Percentiles rank a stretch among this genome's conserved stretches.
phyloP scores from a whole-genome alignment of 2,797 vertebrate species.

The Hemitrygon akajei region DNA sequence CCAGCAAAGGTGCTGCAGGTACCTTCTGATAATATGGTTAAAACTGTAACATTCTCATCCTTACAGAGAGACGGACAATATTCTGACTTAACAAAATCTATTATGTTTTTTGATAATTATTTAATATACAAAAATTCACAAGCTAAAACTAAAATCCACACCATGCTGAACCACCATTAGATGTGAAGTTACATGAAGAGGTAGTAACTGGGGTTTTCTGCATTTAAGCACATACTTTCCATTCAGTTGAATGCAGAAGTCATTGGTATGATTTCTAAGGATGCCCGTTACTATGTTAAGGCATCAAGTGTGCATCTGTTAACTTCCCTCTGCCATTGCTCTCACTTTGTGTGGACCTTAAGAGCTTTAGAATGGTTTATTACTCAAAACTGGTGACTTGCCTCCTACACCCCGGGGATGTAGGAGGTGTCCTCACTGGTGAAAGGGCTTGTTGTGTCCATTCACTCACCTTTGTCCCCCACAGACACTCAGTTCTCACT shows the following conservation, averaged over 20 bases:
- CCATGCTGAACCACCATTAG: not conserved
- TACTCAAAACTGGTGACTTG: not conserved
- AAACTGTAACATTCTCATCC: not conserved
- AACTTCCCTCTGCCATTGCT: no score
- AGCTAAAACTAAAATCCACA: not conserved
- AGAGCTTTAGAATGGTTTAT: not conserved
- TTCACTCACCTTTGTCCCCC: no score
- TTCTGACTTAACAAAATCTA: not conserved
- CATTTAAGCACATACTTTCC: not conserved
- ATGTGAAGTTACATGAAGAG: not conserved
- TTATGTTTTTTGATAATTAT: not conserved
- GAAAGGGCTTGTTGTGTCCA: no score
- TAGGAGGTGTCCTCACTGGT: no score
- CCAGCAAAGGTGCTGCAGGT: not conserved
- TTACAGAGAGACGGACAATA: not conserved
- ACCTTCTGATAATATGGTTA: not conserved
- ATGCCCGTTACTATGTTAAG: not conserved
- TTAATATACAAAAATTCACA: not conserved
- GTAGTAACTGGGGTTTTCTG: not conserved
- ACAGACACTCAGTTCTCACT: no score
- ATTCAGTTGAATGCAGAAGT: not conserved
- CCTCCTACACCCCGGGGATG: no score
- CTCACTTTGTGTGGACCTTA: not conserved
- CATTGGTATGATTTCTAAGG: not conserved
- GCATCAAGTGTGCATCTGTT: not conserved